These are phyloP conservation scores for Brachionus koreanus DNA, from an alignment of 1,140 invertebrate genomes.

Conservation along the genomic window DNA sequence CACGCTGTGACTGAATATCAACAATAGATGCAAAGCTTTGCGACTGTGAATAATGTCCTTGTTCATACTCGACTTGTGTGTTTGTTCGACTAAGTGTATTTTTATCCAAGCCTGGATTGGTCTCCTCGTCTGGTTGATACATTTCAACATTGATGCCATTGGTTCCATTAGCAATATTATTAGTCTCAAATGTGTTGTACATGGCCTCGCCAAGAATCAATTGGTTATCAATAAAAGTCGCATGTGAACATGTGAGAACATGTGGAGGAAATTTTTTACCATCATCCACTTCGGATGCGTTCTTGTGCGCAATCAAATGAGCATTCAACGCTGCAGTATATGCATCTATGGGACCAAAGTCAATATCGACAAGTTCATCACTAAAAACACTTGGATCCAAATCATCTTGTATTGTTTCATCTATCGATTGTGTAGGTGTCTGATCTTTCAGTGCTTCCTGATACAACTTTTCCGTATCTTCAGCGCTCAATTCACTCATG, in stretches of 20 bases:
- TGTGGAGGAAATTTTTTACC: slow-evolving; percentile 23
- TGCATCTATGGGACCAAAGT: slow-evolving; percentile 17
- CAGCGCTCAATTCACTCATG: background rate
- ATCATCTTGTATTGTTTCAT: background rate
- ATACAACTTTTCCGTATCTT: background rate
- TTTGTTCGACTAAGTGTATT: background rate
- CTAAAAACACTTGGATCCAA: slow-evolving; percentile 1
- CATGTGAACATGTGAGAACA: slow-evolving; percentile 8
- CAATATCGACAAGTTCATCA: slow-evolving; percentile 39
- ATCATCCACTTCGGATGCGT: background rate
- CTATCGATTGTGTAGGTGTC: background rate
- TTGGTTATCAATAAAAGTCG: slow-evolving; percentile 38
- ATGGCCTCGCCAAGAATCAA: slow-evolving; percentile 12
- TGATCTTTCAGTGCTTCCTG: background rate
- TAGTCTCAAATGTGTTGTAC: background rate
- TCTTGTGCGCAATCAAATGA: background rate
- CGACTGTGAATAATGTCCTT: background rate
- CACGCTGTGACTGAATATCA: slow-evolving; percentile 22
- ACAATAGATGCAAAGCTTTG: slow-evolving; percentile 36
- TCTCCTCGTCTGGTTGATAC: background rate
- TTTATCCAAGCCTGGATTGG: background rate
- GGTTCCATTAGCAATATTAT: background rate
- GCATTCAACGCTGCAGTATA: slow-evolving; percentile 4
- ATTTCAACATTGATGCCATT: slow-evolving; percentile 1
- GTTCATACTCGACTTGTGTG: slow-evolving; percentile 21